Conservation (phyloP, 2,888 invertebrate species). For the Fragum whitleyi region DNA sequence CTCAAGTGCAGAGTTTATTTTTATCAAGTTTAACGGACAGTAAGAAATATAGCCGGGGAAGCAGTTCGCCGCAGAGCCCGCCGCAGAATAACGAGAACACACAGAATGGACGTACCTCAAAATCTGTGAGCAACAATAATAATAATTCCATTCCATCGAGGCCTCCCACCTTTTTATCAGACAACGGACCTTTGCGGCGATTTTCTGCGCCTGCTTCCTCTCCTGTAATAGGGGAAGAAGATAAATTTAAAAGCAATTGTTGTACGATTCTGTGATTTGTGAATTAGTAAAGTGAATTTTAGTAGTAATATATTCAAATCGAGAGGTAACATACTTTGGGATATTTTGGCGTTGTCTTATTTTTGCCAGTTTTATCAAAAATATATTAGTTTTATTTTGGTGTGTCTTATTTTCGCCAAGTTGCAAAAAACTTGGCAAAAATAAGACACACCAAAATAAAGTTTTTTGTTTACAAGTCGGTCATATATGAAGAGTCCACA, state of each 20-base stretch:
- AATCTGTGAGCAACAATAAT: slow-evolving; percentile 68
- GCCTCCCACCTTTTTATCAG: slow-evolving; percentile 63
- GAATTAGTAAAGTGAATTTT: neutral
- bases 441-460: no score
- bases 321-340: neutral
- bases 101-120: slow-evolving; percentile 70
- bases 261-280: slow-evolving; percentile 76
- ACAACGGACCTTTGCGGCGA: slow-evolving; percentile 68
- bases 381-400: no score
- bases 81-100: slow-evolving; percentile 39
- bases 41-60: slow-evolving; percentile 64
- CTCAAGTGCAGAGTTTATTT: slow-evolving; percentile 78
- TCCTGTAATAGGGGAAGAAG: slow-evolving; percentile 76
- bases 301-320: neutral
- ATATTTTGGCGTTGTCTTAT: neutral
- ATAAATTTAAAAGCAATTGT: slow-evolving; percentile 76
- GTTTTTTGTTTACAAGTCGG: no score
- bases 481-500: no score
- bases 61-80: neutral
- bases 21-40: slow-evolving; percentile 68
- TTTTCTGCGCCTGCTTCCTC: slow-evolving; percentile 74
- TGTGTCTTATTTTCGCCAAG: no score
- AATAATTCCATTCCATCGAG: slow-evolving; percentile 49
- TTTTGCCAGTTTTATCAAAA: neutral
- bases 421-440: no score